Base-by-base conservation (phyloP, 2,113 vertebrate species). In the Manacus vitellinus region DNA sequence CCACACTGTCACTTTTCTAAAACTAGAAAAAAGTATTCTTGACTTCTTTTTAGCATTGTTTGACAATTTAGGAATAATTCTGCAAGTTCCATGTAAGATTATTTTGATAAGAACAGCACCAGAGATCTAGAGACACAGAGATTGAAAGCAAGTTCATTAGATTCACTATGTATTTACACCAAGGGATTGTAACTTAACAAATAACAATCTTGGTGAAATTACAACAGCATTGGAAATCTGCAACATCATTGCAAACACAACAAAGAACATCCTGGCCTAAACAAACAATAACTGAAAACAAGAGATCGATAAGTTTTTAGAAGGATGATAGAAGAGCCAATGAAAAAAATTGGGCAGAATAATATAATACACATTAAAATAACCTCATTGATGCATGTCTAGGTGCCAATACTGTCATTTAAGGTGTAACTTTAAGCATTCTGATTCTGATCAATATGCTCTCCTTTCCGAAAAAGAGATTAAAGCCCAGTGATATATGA, bases 401-500 rank as follows among this genome's bases (percentile, higher is more conserved):
- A 72, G 44, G 82, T 85, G 82, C 33, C 96, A 94, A 95, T 92
- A 87, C 31, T 92, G 72, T 95, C 88, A 91, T 95, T 96, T 95
- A 89, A 96, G 89, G 86, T 73, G 63, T 66, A 91, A 94, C 68
- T 88, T 95, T 65, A 90, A 88, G 49, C 37, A 74, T 78, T 96
- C 74, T 94, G 80, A 88, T 93, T 93, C 89, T 96, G 76, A 97
- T 97, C 94, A 91, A 95, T 97, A 96, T 21, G 10, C 13, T 78
- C 61, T 87, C 62, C 49, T 96, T 88, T 94, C 89, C 96, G 72
- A 73, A 86, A 88, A 91, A 92, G 61, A 94, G 62, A 95, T 96
- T 94, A 96, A 96, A 80, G 15, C 21, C 15, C 15, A 46, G 62
- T 96, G 90, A 97, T 88, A 88, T 91, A 93, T 87, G 49, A 84